A percentile compares a stretch with the other conserved stretches of the same genome.
Conservation (phyloP, 2,797 vertebrate genomes). For the Eurystomus glaucurus region DNA sequence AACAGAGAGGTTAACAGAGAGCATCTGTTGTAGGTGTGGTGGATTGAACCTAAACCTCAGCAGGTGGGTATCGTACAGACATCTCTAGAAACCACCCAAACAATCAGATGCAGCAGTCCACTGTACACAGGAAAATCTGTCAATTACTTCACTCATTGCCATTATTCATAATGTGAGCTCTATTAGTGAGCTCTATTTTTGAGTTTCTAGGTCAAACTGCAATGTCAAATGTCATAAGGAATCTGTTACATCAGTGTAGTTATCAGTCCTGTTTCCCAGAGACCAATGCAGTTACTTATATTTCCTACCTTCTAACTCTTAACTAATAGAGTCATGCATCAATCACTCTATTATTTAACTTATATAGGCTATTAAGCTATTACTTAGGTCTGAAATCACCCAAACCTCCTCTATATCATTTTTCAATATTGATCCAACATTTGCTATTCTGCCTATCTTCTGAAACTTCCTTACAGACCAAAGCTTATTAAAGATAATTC, state of each 20-base stretch:
- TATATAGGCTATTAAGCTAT: background rate
- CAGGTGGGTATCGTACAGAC: background rate
- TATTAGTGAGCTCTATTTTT: background rate
- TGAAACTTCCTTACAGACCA: background rate
- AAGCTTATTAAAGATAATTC: background rate
- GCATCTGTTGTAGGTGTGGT: no score
- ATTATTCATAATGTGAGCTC: background rate
- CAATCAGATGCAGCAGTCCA: background rate
- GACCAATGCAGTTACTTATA: background rate
- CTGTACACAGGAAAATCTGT: background rate
- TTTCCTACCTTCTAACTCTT: background rate
- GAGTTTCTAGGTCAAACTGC: background rate
- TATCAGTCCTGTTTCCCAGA: background rate
- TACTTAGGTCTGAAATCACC: slow-evolving; percentile 1
- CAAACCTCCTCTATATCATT: background rate
- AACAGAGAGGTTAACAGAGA: no score
- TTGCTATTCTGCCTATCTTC: background rate
- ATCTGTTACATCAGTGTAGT: background rate
- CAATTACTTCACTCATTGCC: background rate
- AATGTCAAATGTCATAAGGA: background rate
- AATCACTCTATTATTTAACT: background rate
- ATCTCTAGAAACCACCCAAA: background rate
- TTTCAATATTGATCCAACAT: background rate
- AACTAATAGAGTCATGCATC: background rate
- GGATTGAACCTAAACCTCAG: no score